Evolutionary conservation across 2,797 vertebrate genomes (phyloP), one percentile per base, ranked within the genome.

Genomic region (Pampus argenteus): DNA sequence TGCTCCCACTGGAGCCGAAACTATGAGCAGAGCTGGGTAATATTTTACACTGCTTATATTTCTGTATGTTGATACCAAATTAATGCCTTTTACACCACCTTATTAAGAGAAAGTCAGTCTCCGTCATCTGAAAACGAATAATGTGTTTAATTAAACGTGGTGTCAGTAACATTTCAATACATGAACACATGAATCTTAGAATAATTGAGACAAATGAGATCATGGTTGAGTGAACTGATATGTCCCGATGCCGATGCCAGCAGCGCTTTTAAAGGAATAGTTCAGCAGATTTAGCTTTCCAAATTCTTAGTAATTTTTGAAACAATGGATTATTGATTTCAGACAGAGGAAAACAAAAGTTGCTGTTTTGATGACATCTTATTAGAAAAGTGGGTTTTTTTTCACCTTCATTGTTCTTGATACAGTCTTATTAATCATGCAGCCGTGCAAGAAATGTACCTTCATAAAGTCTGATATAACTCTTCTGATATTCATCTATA

Each of bases 61-160:
- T 42, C 4, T 42, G 23, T 15, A 6, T n/a, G n/a, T 3, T 7
- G 29, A 20, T 2, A 40, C 23, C 3, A 22, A 50, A 18, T 56
- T 22, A 7, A 15, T 9, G 4, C 11, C 40, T 38, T 38, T 25
- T 11, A 13, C 3, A 34, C 10, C 31, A 34, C 4, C 31, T 34
- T 34, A 11, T 34, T 2, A 34, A 10, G 31, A 34, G 8, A 34
- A 34, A 34, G n/a, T n/a, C n/a, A n/a, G n/a, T n/a, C n/a, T n/a
- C 55, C 69, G 67, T 60, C 73, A 74, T 82, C 28, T n/a, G 66
- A 31, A 63, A 34, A 79, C 49, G 77, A 78, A 69, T 76, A 45
- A 58, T 42, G 18, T 22, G n/a, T 66, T 78, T 65, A 22, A 52
- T 81, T 40, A 62, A 90, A 74, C 61, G 62, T 81, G 69, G 66